Evolutionary conservation across 2,797 vertebrate species (phyloP), one percentile per base, ranked within the genome.

Genomic region (Catharus ustulatus): DNA sequence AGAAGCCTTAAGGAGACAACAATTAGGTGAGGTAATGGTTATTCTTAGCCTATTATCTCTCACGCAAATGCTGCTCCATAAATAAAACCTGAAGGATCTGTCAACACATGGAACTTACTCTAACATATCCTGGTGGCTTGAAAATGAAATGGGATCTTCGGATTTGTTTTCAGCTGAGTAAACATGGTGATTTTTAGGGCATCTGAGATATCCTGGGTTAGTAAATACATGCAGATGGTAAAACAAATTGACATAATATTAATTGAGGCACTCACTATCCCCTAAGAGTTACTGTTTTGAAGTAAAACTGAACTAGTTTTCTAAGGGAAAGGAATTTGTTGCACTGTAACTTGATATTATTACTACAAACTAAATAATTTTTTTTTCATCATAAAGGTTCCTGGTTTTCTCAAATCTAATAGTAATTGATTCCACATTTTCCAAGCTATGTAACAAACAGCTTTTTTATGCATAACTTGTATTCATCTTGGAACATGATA

Each of bases 371-470:
- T n/a, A 90, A 69, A 93, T 87, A 92, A 14, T 40, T 46, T 89
- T 90, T 90, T 92, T 92, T 90, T 90, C 63, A 90, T 90, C 13
- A 1, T 87, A 95, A 94, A 84, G 57, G 26, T 74, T 94, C 75
- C 90, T 71, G 72, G 20, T 92, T 95, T 95, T 90, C 78, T 93
- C 74, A 92, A 94, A 80, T 95, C 46, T 92, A 83, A 64, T 51
- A 92, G 61, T 77, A 95, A 96, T 92, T 92, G 78, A 93, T 89
- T 87, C 89, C 94, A 95, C 77, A 92, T 97, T 96, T 97, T 72
- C 72, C 42, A 9, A 96, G 84, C 88, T 78, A 64, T 79, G 89
- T 84, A 86, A 94, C 91, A 95, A 89, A 92, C 84, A 95, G 46
- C 73, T 92, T 91, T 95, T 94, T 89, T 87, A 95, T 89, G 72